Evolutionary conservation across 1,140 invertebrate species (phyloP).

Genomic region (Phortica variegata): DNA sequence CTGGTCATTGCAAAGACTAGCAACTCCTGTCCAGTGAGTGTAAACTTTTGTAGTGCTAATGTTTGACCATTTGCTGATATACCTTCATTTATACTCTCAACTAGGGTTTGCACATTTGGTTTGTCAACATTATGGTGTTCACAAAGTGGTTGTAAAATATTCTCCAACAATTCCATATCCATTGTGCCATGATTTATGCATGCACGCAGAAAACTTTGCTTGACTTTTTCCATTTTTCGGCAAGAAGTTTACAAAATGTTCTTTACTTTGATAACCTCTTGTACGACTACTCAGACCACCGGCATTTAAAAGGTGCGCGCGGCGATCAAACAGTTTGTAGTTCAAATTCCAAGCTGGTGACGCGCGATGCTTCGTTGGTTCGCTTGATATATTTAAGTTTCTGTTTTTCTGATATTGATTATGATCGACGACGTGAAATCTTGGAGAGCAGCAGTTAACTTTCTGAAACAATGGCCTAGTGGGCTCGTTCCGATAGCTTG

Average conservation of each 20-base stretch:
- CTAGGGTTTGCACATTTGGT: conserved; percentile 22
- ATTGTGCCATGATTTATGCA: conserved; percentile 37
- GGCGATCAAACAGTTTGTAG: too few species aligned
- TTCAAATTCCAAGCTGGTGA: too few species aligned
- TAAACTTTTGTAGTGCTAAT: conserved; percentile 25
- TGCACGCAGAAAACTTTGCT: conserved; percentile 29
- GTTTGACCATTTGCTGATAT: conserved; percentile 23
- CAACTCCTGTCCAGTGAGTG: conserved; percentile 25
- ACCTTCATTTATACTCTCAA: conserved; percentile 17
- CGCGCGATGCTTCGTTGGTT: too few species aligned
- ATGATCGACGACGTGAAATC: too few species aligned
- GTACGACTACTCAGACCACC: too few species aligned
- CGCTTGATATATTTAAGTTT: too few species aligned
- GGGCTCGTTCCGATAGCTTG: too few species aligned
- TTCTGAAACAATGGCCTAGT: too few species aligned
- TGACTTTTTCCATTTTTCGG: conserved; percentile 22
- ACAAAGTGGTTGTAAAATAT: conserved; percentile 29
- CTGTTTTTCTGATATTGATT: too few species aligned
- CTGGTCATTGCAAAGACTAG: conserved; percentile 33
- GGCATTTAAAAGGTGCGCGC: too few species aligned
- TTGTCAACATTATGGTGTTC: conserved; percentile 19
- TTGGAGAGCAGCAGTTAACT: too few species aligned
- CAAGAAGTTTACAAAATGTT: neutral
- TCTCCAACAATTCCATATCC: conserved; percentile 18
- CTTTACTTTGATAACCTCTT: too few species aligned